Evolutionary conservation across 2,113 vertebrate genomes (phyloP).

Genomic region (Lepus europaeus): DNA sequence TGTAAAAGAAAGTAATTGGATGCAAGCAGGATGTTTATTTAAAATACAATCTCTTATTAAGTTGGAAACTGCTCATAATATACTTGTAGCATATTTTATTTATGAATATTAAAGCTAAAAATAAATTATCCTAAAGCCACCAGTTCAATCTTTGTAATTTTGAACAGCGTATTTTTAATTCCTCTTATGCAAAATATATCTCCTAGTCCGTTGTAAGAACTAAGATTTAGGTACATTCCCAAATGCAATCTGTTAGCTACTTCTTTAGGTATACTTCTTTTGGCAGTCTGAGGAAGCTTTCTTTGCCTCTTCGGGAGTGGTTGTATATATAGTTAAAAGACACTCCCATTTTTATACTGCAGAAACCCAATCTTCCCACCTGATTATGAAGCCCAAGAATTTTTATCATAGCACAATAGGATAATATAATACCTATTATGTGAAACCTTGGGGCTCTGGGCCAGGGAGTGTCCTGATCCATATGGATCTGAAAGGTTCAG

Average conservation of each 20-base stretch:
- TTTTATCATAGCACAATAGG: not conserved
- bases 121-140: slow-evolving; percentile 1
- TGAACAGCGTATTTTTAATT: slow-evolving; percentile 43
- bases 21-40: slow-evolving; percentile 31
- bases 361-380: slow-evolving; percentile 14
- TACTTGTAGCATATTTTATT: slow-evolving; percentile 46
- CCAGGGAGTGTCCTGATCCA: slow-evolving; percentile 38
- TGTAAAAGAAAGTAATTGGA: not conserved
- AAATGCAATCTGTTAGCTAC: not conserved
- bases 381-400: slow-evolving; percentile 45
- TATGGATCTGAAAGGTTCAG: slow-evolving; percentile 46
- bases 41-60: slow-evolving; percentile 52
- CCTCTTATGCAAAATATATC: slow-evolving; percentile 9
- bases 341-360: not conserved
- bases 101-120: slow-evolving; percentile 58
- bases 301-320: not conserved
- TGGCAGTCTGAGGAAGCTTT: not conserved
- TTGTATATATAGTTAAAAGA: not conserved
- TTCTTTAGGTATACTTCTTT: slow-evolving; percentile 34
- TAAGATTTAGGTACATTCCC: slow-evolving; percentile 40
- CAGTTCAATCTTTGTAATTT: slow-evolving; percentile 44
- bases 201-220: not conserved
- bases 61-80: not conserved
- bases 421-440: slow-evolving; percentile 4
- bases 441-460: slow-evolving; percentile 18